Conservation (phyloP, 2,113 vertebrate species). For the Falco punctatus region DNA sequence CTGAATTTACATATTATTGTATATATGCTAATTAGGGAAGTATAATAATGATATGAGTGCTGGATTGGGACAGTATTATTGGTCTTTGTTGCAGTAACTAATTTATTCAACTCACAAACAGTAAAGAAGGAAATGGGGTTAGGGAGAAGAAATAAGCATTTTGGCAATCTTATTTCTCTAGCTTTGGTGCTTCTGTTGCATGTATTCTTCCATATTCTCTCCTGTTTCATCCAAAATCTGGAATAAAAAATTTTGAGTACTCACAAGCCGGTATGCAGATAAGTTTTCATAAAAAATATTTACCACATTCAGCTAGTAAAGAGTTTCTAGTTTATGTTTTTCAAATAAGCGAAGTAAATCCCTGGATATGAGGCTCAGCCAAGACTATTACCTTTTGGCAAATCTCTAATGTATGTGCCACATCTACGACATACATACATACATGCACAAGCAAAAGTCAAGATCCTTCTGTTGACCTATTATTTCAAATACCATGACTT, state of each 20-base stretch:
- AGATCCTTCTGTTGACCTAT: neutral
- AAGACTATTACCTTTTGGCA: neutral
- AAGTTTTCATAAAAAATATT: neutral
- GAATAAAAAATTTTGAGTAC: neutral
- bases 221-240: neutral
- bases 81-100: neutral
- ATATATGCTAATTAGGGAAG: neutral
- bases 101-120: neutral
- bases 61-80: neutral
- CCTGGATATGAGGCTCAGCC: neutral
- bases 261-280: neutral
- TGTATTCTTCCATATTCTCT: neutral
- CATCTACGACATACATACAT: neutral
- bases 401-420: neutral
- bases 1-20: neutral
- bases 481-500: neutral
- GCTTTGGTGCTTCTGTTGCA: neutral
- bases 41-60: neutral
- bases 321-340: neutral
- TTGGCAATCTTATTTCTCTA: neutral
- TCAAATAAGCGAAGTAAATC: neutral
- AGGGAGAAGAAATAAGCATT: neutral
- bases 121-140: neutral
- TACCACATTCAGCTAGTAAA: neutral
- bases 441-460: neutral